Evolutionary conservation across 2,797 vertebrate genomes (phyloP), one percentile per base, ranked within the genome.

Genomic region (Thamnophis elegans): DNA sequence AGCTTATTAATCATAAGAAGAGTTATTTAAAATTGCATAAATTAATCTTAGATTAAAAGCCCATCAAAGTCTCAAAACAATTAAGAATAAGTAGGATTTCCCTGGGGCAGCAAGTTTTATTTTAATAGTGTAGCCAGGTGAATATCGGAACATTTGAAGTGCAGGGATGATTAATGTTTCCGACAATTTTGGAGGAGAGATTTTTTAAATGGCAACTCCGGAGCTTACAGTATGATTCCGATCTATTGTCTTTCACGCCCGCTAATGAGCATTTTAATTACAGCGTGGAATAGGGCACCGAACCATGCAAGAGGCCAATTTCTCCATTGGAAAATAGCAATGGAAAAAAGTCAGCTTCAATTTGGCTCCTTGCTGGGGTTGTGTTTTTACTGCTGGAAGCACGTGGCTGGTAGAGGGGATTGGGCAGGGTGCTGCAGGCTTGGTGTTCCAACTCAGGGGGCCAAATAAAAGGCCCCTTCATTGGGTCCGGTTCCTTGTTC

Each of bases 11-110:
- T 99, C 99, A 99, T 99, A 99, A 98, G 98, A 98, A 98, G 98
- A 99, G 98, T 99, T 99, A 99, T 99, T 99, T 99, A 99, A 99
- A 99, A 99, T 98, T 98, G 98, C 98, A 99, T 99, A 99, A 99
- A 99, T 99, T 99, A 99, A 99, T 99, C 98, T 99, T 99, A 98
- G 98, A 99, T 99, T 99, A 99, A 99, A 98, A 98, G 98, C 98
- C 98, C 98, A 98, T 99, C 98, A 99, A 98, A 98, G 98, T 97
- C 98, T 98, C 98, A 98, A 98, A 99, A 99, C 99, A 99, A 99
- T 99, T 99, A 99, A 99, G 98, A 98, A 98, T 99, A 98, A 98
- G 98, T 99, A 98, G 98, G 98, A 99, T 99, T 99, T 99, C 99
- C 99, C 99, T 97, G 97, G 99, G 99, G 99, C 98, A 97, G 97